Evolutionary conservation across 2,888 invertebrate genomes (phyloP).

Genomic region (Busseola fusca): DNA sequence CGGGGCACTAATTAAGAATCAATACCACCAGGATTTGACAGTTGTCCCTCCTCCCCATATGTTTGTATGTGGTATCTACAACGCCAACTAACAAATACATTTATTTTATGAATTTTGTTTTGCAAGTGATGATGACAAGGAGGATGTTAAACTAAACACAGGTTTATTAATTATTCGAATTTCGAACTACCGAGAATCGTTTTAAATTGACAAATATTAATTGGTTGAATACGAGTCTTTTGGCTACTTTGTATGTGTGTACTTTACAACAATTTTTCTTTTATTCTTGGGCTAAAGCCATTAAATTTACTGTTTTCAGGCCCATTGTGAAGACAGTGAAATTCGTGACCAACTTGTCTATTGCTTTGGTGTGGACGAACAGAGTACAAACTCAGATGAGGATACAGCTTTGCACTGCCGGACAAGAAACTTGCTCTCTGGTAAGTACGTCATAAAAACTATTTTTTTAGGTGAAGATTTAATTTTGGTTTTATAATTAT

Average conservation of each 20-base stretch:
- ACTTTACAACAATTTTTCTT: too few relatives aligned
- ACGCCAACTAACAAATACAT: not conserved
- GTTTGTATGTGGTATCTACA: too few relatives aligned
- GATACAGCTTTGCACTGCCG: conserved; percentile 89
- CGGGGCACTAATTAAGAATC: not conserved
- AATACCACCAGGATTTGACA: not conserved
- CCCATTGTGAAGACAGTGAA: conserved; percentile 92
- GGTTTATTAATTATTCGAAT: too few relatives aligned
- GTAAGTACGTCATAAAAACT: conserved; percentile 60
- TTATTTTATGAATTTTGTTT: not conserved
- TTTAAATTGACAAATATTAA: too few relatives aligned
- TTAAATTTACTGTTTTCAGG: conserved; percentile 67
- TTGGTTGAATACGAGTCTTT: too few relatives aligned
- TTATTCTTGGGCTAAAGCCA: not conserved
- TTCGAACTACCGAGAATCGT: too few relatives aligned
- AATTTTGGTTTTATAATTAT: not conserved
- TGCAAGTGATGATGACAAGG: not conserved
- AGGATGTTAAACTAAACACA: too few relatives aligned
- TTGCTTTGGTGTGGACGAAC: conserved; percentile 96
- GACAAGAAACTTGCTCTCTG: conserved; percentile 70
- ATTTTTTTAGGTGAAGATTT: too few relatives aligned
- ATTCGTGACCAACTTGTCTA: conserved; percentile 92
- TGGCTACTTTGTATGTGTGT: too few relatives aligned
- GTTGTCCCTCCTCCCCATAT: not conserved
- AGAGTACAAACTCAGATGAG: conserved; percentile 93